Conservation (phyloP, 2,888 invertebrate species). For the Macrostomum cliftonense region DNA sequence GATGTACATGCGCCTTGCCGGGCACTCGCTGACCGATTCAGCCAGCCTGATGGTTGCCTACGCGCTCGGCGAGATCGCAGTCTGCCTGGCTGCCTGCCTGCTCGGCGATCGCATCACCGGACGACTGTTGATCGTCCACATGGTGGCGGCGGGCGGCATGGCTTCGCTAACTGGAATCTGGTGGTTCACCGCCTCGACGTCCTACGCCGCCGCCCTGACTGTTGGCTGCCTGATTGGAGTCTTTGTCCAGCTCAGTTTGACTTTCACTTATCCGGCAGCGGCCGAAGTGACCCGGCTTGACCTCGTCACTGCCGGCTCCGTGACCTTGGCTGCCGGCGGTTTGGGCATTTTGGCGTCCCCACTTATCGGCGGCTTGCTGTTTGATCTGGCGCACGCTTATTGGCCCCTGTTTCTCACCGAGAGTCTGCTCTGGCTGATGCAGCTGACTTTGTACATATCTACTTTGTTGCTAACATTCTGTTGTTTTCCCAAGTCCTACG, state of each 20-base stretch:
- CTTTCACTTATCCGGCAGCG: slow-evolving; percentile 7
- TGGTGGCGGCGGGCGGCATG: not conserved
- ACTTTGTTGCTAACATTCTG: too few species aligned
- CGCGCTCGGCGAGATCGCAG: not conserved
- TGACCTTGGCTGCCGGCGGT: not conserved
- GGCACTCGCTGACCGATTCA: not conserved
- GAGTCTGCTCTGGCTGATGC: too few species aligned
- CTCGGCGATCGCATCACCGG: slow-evolving; percentile 2
- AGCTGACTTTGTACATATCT: too few species aligned
- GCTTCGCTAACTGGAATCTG: not conserved
- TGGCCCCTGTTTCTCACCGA: too few species aligned
- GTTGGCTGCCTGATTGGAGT: slow-evolving; percentile 1
- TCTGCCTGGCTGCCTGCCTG: not conserved
- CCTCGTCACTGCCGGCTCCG: not conserved
- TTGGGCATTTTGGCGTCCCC: not conserved
- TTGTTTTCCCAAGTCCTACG: too few species aligned
- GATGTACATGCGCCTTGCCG: not conserved
- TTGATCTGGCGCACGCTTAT: too few species aligned
- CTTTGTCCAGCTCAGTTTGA: slow-evolving; percentile 4
- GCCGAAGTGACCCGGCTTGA: not conserved
- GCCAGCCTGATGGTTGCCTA: slow-evolving; percentile 1
- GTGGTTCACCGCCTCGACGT: not conserved
- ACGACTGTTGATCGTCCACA: not conserved
- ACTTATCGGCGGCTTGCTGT: not conserved
- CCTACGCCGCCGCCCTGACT: not conserved